phyloP scores from a whole-genome alignment of 30 jellyfish, hydroid and myxozoan species.

The Aurelia sp. region DNA sequence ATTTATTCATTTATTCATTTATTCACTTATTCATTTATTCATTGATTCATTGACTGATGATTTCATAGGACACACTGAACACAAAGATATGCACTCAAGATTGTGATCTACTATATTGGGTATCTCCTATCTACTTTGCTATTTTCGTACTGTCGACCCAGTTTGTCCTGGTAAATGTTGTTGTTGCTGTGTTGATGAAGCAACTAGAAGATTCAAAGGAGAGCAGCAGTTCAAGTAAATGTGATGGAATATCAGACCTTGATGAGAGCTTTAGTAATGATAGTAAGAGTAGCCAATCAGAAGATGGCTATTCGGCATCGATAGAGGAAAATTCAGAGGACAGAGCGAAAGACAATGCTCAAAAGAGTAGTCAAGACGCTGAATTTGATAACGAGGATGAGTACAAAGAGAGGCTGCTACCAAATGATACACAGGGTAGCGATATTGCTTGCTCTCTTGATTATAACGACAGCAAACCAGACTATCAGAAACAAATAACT shows the following conservation, averaged over 20 bases:
- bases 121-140: constrained; percentile 95
- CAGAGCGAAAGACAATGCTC: neutral
- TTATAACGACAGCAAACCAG: too few species aligned
- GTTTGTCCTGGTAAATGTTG: constrained; percentile 96
- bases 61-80: constrained; percentile 85
- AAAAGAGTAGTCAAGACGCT: neutral
- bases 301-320: constrained; percentile 19
- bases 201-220: constrained; percentile 95
- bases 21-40: too few species aligned
- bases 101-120: constrained; percentile 87
- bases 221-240: constrained; percentile 20
- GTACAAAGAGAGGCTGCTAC: too few species aligned
- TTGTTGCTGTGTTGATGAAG: constrained; percentile 98
- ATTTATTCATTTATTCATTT: too few species aligned
- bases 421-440: too few species aligned
- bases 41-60: too few species aligned
- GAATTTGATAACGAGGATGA: constrained; percentile 3
- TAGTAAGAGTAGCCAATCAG: constrained; percentile 26
- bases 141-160: constrained; percentile 94
- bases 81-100: constrained; percentile 78
- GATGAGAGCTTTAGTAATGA: constrained; percentile 57
- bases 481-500: too few species aligned
- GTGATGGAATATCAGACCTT: constrained; percentile 43
- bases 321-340: neutral
- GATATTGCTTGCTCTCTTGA: too few species aligned